Base-by-base conservation (phyloP, 64 coral and sea anemone genomes). In the Astreopora myriophthalma region DNA sequence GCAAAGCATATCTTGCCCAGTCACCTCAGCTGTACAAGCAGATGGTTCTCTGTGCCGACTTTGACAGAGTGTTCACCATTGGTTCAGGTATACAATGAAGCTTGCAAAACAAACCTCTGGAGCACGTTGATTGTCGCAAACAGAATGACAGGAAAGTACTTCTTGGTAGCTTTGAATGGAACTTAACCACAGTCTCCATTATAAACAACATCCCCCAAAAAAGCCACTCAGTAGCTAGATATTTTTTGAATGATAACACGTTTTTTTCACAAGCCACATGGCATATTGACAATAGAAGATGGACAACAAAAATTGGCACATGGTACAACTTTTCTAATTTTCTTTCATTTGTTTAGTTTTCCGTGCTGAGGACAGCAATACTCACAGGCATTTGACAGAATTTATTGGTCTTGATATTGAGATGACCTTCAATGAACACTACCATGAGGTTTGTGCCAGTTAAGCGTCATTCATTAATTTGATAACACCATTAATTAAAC, bases 21-120 rank as follows among this genome's bases (percentile, higher is more conserved):
- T 99, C 97, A 24, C 97, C 97, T n/a, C 97, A 99, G 83, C 66
- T 99, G 10, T 99, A 99, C 94, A 99, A 99, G 48, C 97, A 99
- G 73, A 99, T 99, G 94, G 91, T 83, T 57, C 75, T 99, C 71
- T 89, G 93, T 77, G 97, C 90, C 58, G 97, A 99, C 71, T 99
- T 96, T 91, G 94, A 93, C 28, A 92, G 78, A 69, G 97, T 99
- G 19, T 99, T 93, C 87, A 96, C 94, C 44, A 96, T 99, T 93
- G 97, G 97, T 13, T 90, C 86, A 93, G 94, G 97, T 99, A 74
- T 32, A n/a, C n/a, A n/a, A n/a, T n/a, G n/a, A n/a, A 28, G 38
- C 14, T 3, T 6, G 8, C 6, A 88, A 86, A 14, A 55, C 51
- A 55, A 0, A 55, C n/a, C n/a, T n/a, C n/a, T n/a, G n/a, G n/a